These are phyloP conservation scores for Lysandra bellargus DNA, from an alignment of 2,888 invertebrate genomes.

Conservation along the genomic window DNA sequence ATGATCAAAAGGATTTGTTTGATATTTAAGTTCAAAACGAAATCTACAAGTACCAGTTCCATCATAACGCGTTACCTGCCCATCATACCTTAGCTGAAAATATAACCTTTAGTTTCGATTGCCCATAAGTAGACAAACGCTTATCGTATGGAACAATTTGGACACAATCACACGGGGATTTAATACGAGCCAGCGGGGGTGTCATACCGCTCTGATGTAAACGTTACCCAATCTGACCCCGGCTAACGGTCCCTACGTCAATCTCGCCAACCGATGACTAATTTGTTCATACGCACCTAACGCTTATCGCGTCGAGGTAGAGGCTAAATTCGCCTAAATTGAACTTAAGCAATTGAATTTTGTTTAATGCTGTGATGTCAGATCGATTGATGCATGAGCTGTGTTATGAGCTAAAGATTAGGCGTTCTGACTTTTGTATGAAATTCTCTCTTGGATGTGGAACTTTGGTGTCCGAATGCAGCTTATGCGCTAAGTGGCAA, in stretches of 20 bases:
- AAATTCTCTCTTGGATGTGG: not conserved
- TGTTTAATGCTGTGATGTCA: constrained; percentile 28
- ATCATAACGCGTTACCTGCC: not conserved
- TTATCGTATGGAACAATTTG: constrained; percentile 23
- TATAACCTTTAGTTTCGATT: not conserved
- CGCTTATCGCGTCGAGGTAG: constrained; percentile 7
- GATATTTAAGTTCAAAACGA: not conserved
- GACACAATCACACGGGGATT: constrained; percentile 31
- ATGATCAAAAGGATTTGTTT: no score
- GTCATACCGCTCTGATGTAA: constrained; percentile 33
- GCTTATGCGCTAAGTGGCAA: not conserved
- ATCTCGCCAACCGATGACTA: constrained; percentile 27
- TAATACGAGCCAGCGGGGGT: constrained; percentile 33
- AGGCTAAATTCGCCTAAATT: constrained; percentile 6
- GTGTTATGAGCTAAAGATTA: constrained; percentile 25
- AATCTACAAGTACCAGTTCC: not conserved
- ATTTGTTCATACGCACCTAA: constrained; percentile 8
- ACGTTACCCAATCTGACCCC: constrained; percentile 37
- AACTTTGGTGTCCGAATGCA: not conserved
- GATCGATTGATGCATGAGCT: constrained; percentile 30
- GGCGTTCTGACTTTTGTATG: constrained; percentile 17
- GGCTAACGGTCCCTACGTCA: constrained; percentile 38
- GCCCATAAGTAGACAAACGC: not conserved
- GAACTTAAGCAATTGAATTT: not conserved
- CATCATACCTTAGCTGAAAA: not conserved